A percentile compares a stretch with the other conserved stretches of the same genome.
phyloP scores from a whole-genome alignment of 2,113 vertebrate genomes.

The Morphnarchus princeps region DNA sequence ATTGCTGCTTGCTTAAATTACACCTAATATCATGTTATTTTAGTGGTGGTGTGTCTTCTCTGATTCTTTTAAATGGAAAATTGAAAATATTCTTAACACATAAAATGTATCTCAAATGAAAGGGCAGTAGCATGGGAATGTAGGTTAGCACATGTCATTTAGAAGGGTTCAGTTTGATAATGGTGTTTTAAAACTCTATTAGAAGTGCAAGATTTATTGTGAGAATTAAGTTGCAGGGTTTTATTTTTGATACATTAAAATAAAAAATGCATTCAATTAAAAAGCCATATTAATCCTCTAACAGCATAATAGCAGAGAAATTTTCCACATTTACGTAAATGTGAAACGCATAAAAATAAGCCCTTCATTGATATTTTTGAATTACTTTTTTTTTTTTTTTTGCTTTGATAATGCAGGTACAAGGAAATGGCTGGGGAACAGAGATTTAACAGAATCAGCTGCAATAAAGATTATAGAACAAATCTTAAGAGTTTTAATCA shows the following conservation, averaged over 20 bases:
- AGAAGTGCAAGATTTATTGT: background rate
- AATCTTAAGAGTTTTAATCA: background rate
- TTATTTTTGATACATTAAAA: conserved; percentile 1
- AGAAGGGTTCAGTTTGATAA: background rate
- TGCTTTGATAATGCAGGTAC: background rate
- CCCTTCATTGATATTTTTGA: background rate
- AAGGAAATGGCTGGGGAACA: background rate
- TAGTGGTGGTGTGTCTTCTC: background rate
- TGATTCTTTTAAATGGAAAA: background rate
- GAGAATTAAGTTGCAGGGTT: background rate
- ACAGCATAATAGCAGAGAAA: background rate
- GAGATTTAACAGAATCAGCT: background rate
- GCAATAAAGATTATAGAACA: background rate
- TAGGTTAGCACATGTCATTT: background rate
- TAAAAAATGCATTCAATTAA: background rate
- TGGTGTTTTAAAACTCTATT: background rate
- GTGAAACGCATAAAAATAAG: background rate
- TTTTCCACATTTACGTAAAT: background rate
- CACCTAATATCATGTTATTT: background rate
- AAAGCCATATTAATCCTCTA: background rate
- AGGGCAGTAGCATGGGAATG: background rate
- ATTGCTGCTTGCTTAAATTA: conserved; percentile 8
- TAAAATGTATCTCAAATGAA: background rate
- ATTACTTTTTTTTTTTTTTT: background rate
- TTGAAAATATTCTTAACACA: background rate